phyloP scores from a whole-genome alignment of 2,797 vertebrate genomes.

The Megalops cyprinoides region DNA sequence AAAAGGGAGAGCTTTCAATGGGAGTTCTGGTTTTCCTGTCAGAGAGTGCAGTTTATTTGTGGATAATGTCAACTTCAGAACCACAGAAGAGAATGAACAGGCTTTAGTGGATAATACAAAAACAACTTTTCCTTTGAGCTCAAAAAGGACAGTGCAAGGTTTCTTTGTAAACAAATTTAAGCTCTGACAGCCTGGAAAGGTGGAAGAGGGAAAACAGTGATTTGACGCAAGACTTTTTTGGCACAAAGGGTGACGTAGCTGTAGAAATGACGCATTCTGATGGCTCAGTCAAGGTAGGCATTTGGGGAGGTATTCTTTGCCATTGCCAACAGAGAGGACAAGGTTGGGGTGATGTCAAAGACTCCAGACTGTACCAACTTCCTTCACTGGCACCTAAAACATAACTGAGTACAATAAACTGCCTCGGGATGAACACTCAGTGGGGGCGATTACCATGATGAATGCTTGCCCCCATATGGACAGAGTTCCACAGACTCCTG shows the following conservation, averaged over 20 bases:
- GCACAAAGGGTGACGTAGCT: slow-evolving; percentile 22
- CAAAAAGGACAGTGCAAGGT: slow-evolving; percentile 20
- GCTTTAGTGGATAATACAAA: slow-evolving; percentile 5
- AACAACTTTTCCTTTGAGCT: slow-evolving; percentile 12
- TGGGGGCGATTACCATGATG: neutral
- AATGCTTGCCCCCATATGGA: neutral
- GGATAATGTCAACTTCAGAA: neutral
- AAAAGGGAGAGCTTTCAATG: neutral
- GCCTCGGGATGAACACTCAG: neutral
- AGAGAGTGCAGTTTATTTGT: neutral
- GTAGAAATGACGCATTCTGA: neutral
- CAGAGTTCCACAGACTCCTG: neutral
- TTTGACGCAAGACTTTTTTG: slow-evolving; percentile 21
- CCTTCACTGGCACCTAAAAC: neutral
- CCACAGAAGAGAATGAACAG: neutral
- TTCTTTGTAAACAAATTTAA: slow-evolving; percentile 32
- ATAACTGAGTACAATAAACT: neutral
- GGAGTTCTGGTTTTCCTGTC: neutral
- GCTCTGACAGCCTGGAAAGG: slow-evolving; percentile 4
- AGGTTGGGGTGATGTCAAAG: neutral
- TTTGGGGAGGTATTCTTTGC: neutral
- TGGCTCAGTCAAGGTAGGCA: neutral
- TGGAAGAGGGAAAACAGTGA: neutral
- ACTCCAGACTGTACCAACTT: neutral
- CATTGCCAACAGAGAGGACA: neutral